These are phyloP conservation scores for Microcebus jonahi DNA, from an alignment of 2,113 vertebrate species.

Conservation along the genomic window DNA sequence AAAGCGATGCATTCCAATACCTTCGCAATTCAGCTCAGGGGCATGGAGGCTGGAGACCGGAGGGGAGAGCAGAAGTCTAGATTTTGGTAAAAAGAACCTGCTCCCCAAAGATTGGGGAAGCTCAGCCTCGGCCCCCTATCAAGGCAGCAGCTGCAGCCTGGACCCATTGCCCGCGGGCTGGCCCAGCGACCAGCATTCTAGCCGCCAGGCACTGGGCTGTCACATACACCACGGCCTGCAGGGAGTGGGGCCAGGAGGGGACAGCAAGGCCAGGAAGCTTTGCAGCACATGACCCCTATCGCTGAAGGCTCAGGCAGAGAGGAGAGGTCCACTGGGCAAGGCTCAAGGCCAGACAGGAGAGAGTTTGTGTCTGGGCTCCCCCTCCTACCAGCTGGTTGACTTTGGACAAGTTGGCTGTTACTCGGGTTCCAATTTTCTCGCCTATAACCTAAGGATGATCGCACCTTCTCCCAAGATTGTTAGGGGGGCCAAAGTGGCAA, in stretches of 20 bases:
- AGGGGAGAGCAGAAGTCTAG: not conserved
- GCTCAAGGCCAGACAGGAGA: not conserved
- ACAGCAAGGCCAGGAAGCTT: not conserved
- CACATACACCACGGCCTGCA: not conserved
- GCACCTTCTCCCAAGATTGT: not conserved
- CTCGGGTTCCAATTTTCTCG: not conserved
- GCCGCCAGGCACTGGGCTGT: not conserved
- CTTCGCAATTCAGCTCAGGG: not conserved
- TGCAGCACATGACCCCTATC: not conserved
- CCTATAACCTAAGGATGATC: not conserved
- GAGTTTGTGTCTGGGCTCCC: not conserved
- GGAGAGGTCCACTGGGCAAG: not conserved
- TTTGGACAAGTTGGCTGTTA: not conserved
- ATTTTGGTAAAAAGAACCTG: not conserved
- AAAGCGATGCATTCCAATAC: constrained; percentile 2
- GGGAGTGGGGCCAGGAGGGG: not conserved
- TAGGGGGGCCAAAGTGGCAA: not conserved
- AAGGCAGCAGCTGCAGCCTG: not conserved
- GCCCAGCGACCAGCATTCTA: not conserved
- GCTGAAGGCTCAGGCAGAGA: not conserved
- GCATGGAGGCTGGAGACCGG: not conserved
- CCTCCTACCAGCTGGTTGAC: not conserved
- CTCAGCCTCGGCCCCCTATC: not conserved
- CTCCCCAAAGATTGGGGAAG: not conserved
- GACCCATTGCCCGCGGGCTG: not conserved